Evolutionary conservation across 2,113 vertebrate genomes (phyloP), one percentile per base, ranked within the genome.

Genomic region (Plotosus lineatus): DNA sequence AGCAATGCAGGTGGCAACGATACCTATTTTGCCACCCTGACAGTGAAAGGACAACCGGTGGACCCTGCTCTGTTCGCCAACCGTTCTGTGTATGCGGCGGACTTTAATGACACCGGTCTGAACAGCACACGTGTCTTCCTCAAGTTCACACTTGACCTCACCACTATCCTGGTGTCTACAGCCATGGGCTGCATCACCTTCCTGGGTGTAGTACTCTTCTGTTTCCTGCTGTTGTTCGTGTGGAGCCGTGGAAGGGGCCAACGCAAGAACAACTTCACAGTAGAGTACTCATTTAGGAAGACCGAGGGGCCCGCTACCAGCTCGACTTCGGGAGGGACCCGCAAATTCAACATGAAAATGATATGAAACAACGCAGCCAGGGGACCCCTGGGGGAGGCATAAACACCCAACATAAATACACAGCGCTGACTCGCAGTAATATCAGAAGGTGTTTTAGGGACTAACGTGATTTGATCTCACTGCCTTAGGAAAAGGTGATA

Each of bases 311-410:
- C 95, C 0, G 81, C 90, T 8, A 90, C 95, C 0, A 92, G 94
- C 1, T 83, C 94, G 0, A 90, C 94, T 77, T 95, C 95, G 9
- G 96, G 97, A 56, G 95, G 95, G 28, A 92, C 96, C 50, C 94
- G 98, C 86, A 98, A 98, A 89, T 99, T 99, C 92, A 99, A 99
- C 85, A 99, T 99, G 98, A 99, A 98, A 88, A 99, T 99, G 98
- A 99, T 99, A 90, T 99, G 94, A 98, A 88, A 88, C 91, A 88
- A 93, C 92, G 92, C 93, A 94, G 93, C 93, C 93, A 94, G 92
- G 92, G 92, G 91, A 88, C 90, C 86, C 42, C 84, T 82, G 76
- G 92, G 92, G 90, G 92, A 93, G 87, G 92, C 92, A 91, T 94
- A 89, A 92, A 90, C 91, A 88, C 90, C 88, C 87, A 86, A 89